Base-by-base conservation (phyloP, 2,113 vertebrate species). In the Sciurus niger region DNA sequence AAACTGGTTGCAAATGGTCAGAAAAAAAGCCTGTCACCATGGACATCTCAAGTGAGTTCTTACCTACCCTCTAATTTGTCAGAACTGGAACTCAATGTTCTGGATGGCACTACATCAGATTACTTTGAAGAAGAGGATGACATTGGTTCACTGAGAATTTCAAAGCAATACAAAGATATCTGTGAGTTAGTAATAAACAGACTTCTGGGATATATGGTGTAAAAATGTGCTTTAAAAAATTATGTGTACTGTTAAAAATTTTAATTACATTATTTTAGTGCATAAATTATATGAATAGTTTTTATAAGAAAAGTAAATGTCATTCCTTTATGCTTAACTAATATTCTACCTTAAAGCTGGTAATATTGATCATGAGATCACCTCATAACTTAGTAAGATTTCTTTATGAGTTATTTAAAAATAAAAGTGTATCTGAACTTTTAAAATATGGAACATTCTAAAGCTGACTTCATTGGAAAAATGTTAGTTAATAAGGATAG, bases 171-270 rank as follows among this genome's bases (percentile, higher is more conserved):
- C 97, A 99, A 96, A 98, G 99, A 99, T 90, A 99, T 99, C 78
- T 99, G 99, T 96, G 98, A 99, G 93, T 98, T 99, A 84, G 98
- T 99, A 96, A 97, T 98, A 97, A 99, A 97, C 84, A 93, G 37
- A 37, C 99, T 99, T 90, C 99, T 99, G 10, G 99, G 99, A 89
- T 99, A 99, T 84, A 99, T 99, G 6, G 95, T 99, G 98, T 99
- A 98, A 97, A 96, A 96, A 93, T 0, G 0, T n/a, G n/a, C 84
- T 97, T 97, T 96, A 10, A 60, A 84, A 91, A 79, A 58, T 17
- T 67, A 2, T 88, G 20, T 84, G 25, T 93, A 72, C 46, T 40
- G 14, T 53, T 92, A 84, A 78, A 83, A 90, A 87, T 43, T 91
- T 80, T 84, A 88, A 48, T 93, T 51, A 22, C 2, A 18, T 74